Conservation (phyloP, 2,888 invertebrate species). For the Lordiphosa andalusiaca region DNA sequence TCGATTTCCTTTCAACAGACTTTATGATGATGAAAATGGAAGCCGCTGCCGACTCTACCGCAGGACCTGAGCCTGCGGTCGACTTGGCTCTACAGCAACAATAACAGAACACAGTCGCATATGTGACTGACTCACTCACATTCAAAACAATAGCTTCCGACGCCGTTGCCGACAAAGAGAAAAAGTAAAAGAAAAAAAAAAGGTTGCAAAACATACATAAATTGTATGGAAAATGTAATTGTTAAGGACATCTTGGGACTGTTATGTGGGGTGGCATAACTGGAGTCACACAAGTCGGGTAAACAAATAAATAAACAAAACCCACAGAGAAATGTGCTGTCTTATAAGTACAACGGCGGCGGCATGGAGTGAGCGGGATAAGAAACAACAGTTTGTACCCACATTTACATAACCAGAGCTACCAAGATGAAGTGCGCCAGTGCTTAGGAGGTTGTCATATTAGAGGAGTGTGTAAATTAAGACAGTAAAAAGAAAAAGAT, state of each 20-base stretch:
- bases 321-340: conserved; percentile 3
- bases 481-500: neutral
- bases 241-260: conserved; percentile 54
- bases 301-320: conserved; percentile 51
- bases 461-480: too few relatives aligned
- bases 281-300: conserved; percentile 27
- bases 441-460: too few relatives aligned
- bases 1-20: conserved; percentile 70
- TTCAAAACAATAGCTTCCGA: conserved; percentile 55
- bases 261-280: conserved; percentile 4
- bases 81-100: conserved; percentile 18
- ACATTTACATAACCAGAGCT: too few relatives aligned
- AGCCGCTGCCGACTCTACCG: conserved; percentile 38
- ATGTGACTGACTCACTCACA: conserved; percentile 37
- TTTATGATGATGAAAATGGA: conserved; percentile 71
- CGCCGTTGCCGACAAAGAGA: conserved; percentile 25
- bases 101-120: conserved; percentile 16
- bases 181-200: conserved; percentile 26
- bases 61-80: conserved; percentile 49
- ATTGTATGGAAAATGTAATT: conserved; percentile 61
- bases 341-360: neutral
- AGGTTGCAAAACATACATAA: conserved; percentile 59
- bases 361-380: too few relatives aligned
- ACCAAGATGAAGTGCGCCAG: too few relatives aligned
- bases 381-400: too few relatives aligned